phyloP scores from a whole-genome alignment of 2,888 invertebrate genomes.

The Seira ritae region DNA sequence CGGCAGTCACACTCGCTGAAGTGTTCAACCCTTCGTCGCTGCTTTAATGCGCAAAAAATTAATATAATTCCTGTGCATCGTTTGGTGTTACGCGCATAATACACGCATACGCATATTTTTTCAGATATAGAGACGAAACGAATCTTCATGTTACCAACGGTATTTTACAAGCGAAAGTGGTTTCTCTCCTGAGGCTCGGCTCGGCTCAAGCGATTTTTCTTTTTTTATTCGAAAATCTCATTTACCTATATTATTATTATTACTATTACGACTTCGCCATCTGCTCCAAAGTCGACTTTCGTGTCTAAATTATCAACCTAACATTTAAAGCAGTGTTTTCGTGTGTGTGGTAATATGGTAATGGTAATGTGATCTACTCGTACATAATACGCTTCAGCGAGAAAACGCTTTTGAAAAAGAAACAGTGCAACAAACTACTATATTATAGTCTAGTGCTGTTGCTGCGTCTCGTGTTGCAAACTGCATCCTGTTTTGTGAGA shows the following conservation, averaged over 20 bases:
- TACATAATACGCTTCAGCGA: neutral
- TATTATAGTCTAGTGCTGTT: no score
- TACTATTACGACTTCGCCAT: neutral
- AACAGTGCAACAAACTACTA: constrained; percentile 41
- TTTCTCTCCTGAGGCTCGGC: neutral
- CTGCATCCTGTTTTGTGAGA: constrained; percentile 22
- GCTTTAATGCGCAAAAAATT: no score
- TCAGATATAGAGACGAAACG: neutral
- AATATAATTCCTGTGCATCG: no score
- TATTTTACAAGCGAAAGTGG: constrained; percentile 29
- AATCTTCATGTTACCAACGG: neutral
- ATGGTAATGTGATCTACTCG: neutral
- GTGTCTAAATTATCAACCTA: neutral
- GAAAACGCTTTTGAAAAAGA: neutral
- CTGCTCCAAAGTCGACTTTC: no score
- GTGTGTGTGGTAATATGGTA: neutral
- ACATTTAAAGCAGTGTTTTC: neutral
- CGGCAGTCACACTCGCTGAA: no score
- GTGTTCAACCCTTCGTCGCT: no score
- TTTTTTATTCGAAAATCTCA: neutral
- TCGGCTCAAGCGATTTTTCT: neutral
- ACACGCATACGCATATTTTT: no score
- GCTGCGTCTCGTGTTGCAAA: neutral
- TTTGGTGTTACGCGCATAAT: no score
- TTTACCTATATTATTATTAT: no score